Conservation (phyloP, 2,888 invertebrate genomes). For the Cryptocephalus moraei region DNA sequence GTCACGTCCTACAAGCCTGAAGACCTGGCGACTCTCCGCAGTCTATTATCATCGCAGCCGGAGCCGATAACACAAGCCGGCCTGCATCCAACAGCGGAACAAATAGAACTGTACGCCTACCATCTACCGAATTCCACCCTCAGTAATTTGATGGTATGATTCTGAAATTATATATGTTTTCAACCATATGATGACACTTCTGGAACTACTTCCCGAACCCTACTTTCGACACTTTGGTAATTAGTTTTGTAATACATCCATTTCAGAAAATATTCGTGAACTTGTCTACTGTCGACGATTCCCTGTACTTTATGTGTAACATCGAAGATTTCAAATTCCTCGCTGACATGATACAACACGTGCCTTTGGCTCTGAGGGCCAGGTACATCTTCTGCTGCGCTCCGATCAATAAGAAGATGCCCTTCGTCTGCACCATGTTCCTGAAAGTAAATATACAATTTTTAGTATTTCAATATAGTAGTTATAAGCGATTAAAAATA, state of each 20-base stretch:
- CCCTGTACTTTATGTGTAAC: conserved; percentile 94
- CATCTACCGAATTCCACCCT: conserved; percentile 88
- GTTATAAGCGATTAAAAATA: too few relatives aligned
- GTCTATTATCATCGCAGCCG: conserved; percentile 58
- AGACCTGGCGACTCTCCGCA: conserved; percentile 69
- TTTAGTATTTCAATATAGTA: too few relatives aligned
- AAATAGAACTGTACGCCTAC: conserved; percentile 95
- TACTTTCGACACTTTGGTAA: neutral
- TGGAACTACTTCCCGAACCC: too few relatives aligned
- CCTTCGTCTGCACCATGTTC: conserved; percentile 91
- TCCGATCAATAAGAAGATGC: conserved; percentile 87
- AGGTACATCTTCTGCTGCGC: conserved; percentile 97
- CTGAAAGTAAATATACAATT: conserved; percentile 70
- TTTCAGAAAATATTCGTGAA: conserved; percentile 89
- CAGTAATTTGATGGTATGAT: conserved; percentile 78
- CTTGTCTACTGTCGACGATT: conserved; percentile 81
- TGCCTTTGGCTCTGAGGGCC: conserved; percentile 76
- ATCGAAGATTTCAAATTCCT: conserved; percentile 92
- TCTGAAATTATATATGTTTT: too few relatives aligned
- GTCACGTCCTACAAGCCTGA: conserved; percentile 83
- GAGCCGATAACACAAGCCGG: conserved; percentile 78
- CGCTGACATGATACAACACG: conserved; percentile 95
- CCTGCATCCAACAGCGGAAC: conserved; percentile 94
- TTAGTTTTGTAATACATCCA: conserved; percentile 4
- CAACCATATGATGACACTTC: too few relatives aligned